Conservation (phyloP, 2,113 vertebrate species). For the Galeopterus variegatus region DNA sequence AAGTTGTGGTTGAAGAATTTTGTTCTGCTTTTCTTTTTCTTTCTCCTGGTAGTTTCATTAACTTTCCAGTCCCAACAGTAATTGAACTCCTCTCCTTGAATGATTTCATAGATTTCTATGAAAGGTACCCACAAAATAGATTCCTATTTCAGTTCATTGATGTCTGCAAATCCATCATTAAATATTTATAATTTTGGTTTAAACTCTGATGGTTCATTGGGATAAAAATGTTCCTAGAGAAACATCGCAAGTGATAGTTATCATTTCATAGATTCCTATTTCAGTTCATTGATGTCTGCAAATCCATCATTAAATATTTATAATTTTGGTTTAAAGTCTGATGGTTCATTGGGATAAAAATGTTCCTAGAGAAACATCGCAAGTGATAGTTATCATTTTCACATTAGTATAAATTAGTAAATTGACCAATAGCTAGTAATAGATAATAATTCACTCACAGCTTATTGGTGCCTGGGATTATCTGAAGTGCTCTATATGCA, state of each 20-base stretch:
- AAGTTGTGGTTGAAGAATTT: neutral
- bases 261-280: too few species aligned
- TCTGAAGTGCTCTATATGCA: neutral
- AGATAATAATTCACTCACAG: neutral
- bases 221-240: neutral
- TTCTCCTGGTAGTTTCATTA: neutral
- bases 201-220: neutral
- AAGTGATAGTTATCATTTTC: neutral
- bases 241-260: neutral
- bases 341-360: neutral
- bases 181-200: neutral
- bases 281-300: neutral
- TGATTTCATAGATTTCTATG: neutral
- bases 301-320: neutral
- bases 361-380: neutral
- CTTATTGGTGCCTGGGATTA: neutral
- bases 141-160: neutral
- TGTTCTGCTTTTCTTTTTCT: neutral
- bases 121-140: neutral
- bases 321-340: neutral
- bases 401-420: neutral
- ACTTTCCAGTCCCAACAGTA: neutral
- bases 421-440: neutral
- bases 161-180: neutral
- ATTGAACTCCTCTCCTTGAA: neutral